phyloP scores from a whole-genome alignment of 1,140 invertebrate species.

The Drosophila rhopaloa region DNA sequence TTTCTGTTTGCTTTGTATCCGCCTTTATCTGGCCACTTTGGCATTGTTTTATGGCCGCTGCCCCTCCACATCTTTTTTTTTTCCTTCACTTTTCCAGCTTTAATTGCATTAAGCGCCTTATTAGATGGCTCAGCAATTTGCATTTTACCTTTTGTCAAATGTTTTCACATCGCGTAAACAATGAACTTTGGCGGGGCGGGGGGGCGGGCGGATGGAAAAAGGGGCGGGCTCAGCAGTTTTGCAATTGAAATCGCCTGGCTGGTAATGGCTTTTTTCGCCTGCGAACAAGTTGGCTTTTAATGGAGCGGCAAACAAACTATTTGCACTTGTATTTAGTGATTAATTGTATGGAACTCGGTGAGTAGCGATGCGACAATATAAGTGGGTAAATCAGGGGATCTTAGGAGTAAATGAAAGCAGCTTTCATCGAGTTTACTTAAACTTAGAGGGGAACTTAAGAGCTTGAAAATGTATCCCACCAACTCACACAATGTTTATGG shows the following conservation, averaged over 20 bases:
- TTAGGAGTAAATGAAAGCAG: background rate
- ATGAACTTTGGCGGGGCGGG: background rate
- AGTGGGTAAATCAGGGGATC: background rate
- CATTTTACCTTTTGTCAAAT: conserved; percentile 63
- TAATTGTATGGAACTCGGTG: conserved; percentile 27
- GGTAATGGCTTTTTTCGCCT: conserved; percentile 11
- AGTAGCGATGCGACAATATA: background rate
- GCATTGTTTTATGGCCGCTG: conserved; percentile 66
- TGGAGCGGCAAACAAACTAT: conserved; percentile 26
- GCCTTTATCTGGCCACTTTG: conserved; percentile 71
- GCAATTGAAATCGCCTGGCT: conserved; percentile 24
- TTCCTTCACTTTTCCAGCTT: conserved; percentile 8
- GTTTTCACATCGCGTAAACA: conserved; percentile 34
- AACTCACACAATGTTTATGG: too few species aligned
- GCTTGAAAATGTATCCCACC: too few species aligned
- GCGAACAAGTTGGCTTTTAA: conserved; percentile 28
- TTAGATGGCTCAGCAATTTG: conserved; percentile 72
- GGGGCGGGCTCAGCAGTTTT: conserved; percentile 8
- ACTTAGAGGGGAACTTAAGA: too few species aligned
- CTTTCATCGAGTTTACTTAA: background rate
- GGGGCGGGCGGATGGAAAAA: background rate
- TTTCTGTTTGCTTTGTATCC: conserved; percentile 49
- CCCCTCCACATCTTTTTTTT: background rate
- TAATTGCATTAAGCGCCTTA: conserved; percentile 74
- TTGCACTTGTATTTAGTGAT: conserved; percentile 25